Base-by-base conservation (phyloP, 2,888 invertebrate genomes). In the Platerodrilus igneus region DNA sequence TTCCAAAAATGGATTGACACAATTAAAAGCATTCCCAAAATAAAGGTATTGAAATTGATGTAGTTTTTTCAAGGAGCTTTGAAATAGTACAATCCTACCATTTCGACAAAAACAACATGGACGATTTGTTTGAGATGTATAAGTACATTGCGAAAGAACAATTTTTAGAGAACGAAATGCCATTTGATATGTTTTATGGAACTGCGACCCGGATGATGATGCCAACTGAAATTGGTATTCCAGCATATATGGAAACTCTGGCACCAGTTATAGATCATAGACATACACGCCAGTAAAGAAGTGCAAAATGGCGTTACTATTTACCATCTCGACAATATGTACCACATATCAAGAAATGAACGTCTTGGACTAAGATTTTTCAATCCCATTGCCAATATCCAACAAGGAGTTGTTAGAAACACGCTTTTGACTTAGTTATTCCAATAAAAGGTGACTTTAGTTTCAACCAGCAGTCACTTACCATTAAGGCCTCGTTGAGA, bases 351-450 rank as follows among this genome's bases (percentile, higher is more conserved):
- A 63, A 53, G 48, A n/a, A 63, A 67, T 34, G 58, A 57, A 1
- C 56, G 58, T 15, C 56, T 61, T 31, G 60, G 58, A 14, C 57
- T 71, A 45, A 55, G 57, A n/a, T 54, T 69, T 28, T 70, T 69
- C 53, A 71, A 72, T 57, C 70, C 73, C 1, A 52, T 72, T 28
- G 55, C 55, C 3, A 66, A 71, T 46, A 48, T 61, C 15, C 67
- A 65, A 66, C 72, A 72, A 46, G 66, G 69, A 6, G 49, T 71
- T 33, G 52, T 56, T 16, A 60, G 62, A 34, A 49, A 57, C 52
- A 58, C 3, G 44, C 59, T 0, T 45, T 54, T 5, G 67, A 71
- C 33, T 19, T 46, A 1, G 50, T 47, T 19, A 7, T 64, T n/a
- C 67, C 69, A 1, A 2, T 66, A 2, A 53, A 56, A 4, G 41